These are phyloP conservation scores for Stegodyphus mimosarum DNA, from an alignment of 1,140 invertebrate species.

Conservation along the genomic window DNA sequence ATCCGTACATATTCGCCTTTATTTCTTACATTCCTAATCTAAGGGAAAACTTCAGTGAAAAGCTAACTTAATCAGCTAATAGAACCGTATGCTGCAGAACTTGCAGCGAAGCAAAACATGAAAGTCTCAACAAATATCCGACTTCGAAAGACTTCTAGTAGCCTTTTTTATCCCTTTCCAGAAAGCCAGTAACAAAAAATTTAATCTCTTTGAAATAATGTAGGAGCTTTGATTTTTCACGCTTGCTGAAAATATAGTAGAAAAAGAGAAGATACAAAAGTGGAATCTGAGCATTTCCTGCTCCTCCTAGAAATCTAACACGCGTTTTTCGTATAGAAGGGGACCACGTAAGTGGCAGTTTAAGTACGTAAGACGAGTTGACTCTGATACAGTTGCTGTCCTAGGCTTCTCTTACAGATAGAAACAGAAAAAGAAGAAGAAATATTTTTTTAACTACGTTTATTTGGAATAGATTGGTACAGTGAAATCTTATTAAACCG, in stretches of 20 bases:
- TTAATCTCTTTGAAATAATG: constrained; percentile 48
- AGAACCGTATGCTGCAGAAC: constrained; percentile 4
- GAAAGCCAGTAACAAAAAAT: constrained; percentile 3
- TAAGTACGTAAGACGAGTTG: too few species aligned
- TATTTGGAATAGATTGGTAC: too few species aligned
- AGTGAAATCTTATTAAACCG: too few species aligned
- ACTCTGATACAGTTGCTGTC: too few species aligned
- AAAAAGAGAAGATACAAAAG: constrained; percentile 5
- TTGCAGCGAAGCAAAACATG: constrained; percentile 22
- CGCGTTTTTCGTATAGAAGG: too few species aligned
- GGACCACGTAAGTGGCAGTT: too few species aligned
- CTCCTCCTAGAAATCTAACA: too few species aligned
- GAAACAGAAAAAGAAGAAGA: too few species aligned
- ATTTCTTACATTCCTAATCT: too few species aligned
- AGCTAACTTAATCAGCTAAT: constrained; percentile 37
- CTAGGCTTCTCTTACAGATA: too few species aligned
- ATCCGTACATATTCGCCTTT: too few species aligned
- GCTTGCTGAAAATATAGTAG: neutral
- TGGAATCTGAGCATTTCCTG: constrained; percentile 10
- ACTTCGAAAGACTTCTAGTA: neutral
- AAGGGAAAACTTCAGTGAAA: neutral
- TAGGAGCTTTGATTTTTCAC: constrained; percentile 27
- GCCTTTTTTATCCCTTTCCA: neutral
- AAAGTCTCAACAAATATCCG: constrained; percentile 4
- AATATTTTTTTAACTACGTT: too few species aligned